A percentile compares a stretch with the other conserved stretches of the same genome.
These are phyloP conservation scores for Nothoprocta perdicaria DNA, from an alignment of 2,113 vertebrate species.

Conservation along the genomic window DNA sequence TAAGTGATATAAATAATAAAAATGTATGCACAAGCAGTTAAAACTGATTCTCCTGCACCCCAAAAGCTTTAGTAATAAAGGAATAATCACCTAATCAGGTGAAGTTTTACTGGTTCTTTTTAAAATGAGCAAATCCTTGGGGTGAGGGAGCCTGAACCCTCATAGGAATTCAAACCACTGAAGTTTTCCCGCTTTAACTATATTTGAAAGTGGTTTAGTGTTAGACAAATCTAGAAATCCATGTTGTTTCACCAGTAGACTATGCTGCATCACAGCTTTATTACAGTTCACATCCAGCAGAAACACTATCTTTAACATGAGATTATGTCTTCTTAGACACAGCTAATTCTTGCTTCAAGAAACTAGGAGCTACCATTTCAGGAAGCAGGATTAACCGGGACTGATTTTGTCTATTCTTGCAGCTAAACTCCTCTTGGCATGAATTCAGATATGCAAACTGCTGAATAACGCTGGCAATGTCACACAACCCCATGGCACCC, in stretches of 20 bases:
- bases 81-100: not conserved
- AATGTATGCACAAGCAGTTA: not conserved
- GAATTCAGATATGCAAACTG: not conserved
- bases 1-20: not conserved
- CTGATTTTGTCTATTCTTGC: not conserved
- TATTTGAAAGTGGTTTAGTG: not conserved
- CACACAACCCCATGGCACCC: not conserved
- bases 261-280: rapidly evolving
- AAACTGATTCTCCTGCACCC: not conserved
- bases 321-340: not conserved
- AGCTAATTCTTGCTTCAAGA: not conserved
- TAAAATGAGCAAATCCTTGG: not conserved
- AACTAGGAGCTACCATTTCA: not conserved
- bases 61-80: not conserved
- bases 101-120: not conserved
- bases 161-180: not conserved
- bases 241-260: rapidly evolving
- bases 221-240: not conserved
- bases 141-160: rapidly evolving
- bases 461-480: not conserved
- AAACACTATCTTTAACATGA: not conserved
- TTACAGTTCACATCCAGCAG: not conserved
- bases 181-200: not conserved
- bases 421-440: not conserved
- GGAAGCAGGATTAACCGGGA: not conserved